A percentile compares a stretch with the other conserved stretches of the same genome.
Evolutionary conservation across 2,113 vertebrate species (phyloP).

Genomic region (Lethenteron reissneri): DNA sequence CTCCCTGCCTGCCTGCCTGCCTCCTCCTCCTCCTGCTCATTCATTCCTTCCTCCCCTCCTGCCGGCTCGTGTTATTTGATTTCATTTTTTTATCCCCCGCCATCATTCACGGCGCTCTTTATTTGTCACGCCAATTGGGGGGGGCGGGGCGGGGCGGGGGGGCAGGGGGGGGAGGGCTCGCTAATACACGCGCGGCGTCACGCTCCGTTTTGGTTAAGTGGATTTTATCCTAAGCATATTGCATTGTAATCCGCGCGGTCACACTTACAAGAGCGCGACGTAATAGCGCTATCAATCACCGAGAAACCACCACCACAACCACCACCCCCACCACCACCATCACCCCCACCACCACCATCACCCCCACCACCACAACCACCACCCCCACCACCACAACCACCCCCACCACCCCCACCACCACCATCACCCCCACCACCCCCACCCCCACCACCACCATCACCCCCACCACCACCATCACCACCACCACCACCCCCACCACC

Average conservation of each 20-base stretch:
- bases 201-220: conserved; percentile 4
- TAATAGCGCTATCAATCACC: conserved; percentile 99
- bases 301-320: conserved; percentile 54
- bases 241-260: conserved; percentile 99
- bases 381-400: background rate
- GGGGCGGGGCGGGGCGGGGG: too few relatives aligned
- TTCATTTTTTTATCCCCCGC: too few relatives aligned
- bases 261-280: conserved; percentile 99
- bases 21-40: background rate
- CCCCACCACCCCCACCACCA: background rate
- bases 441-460: background rate
- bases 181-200: background rate
- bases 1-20: background rate
- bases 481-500: background rate
- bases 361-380: background rate
- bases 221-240: conserved; percentile 99
- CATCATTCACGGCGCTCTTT: too few relatives aligned
- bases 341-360: background rate
- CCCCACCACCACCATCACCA: conserved; percentile 20
- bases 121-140: too few relatives aligned
- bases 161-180: too few relatives aligned
- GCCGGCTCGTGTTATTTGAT: background rate
- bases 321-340: background rate
- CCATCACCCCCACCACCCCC: background rate
- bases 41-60: background rate